Evolutionary conservation across 2,113 vertebrate genomes (phyloP), one percentile per base, ranked within the genome.

Genomic region (Callipepla squamata): DNA sequence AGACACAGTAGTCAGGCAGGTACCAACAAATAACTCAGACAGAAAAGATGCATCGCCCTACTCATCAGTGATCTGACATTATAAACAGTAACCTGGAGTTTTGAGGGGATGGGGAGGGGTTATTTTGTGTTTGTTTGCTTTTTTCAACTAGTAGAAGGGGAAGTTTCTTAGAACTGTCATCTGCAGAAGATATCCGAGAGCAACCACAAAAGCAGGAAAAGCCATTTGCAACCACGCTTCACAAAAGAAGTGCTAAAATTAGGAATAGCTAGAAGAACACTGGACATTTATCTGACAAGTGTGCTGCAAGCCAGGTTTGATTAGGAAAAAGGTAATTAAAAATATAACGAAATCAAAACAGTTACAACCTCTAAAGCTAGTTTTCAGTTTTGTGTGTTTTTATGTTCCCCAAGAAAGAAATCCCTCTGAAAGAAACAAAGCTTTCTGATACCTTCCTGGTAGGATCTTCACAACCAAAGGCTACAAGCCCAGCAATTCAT

Each of bases 401-500:
- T 11, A 34, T 0, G 0, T 51, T 84, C 45, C 38, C 4, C 4
- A 32, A 7, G 21, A 18, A 76, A 3, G 18, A 50, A 67, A 8
- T 42, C 7, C 19, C 18, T 22, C 18, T n/a, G 17, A 1, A 68
- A 21, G n/a, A 58, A 34, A 16, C 28, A 25, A 42, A 50, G 28
- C 16, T 30, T 48, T 76, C 15, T 4, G 36, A 9, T 22, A 58
- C 2, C 40, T 40, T 40, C 40, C 47, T 62, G 13, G 34, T 4
- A 69, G 13, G 2, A 20, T 32, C 65, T 40, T 70, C 2, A 0
- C 9, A 45, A 61, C 1, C 1, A 0, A 79, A 23, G 36, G 36
- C 70, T 61, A 23, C 2, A 0, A 28, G 25, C 47, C 40, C 28
- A 19, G 12, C 18, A 32, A 32, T n/a, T 38, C 65, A 45, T 13